These are phyloP conservation scores for Ctenopoma kingsleyae DNA, from an alignment of 2,797 vertebrate species.

Conservation along the genomic window DNA sequence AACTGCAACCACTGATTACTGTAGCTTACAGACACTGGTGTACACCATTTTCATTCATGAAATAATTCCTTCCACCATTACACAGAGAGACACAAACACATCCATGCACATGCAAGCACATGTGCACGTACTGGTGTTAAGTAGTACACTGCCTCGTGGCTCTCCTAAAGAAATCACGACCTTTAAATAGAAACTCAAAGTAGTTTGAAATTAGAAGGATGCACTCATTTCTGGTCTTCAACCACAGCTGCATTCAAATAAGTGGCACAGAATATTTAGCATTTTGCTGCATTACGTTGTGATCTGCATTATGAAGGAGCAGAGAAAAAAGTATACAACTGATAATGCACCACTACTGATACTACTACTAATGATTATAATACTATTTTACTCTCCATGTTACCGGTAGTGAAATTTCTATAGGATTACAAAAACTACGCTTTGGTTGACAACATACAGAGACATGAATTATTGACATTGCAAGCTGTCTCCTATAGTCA, in stretches of 20 bases:
- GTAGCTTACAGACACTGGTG: slow-evolving; percentile 54
- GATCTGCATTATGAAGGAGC: slow-evolving; percentile 27
- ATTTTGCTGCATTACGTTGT: slow-evolving; percentile 34
- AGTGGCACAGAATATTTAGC: slow-evolving; percentile 6
- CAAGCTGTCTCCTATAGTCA: slow-evolving; percentile 70
- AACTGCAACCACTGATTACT: slow-evolving; percentile 59
- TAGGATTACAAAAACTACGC: slow-evolving; percentile 28
- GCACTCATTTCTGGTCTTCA: slow-evolving; percentile 4
- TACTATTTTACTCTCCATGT: slow-evolving; percentile 13
- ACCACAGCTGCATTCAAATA: slow-evolving; percentile 19
- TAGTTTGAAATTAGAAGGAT: not conserved
- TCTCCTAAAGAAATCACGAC: slow-evolving; percentile 34
- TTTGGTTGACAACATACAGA: slow-evolving; percentile 54
- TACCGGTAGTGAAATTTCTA: slow-evolving; percentile 41
- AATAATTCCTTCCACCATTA: slow-evolving; percentile 31
- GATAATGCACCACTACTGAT: not conserved
- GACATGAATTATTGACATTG: slow-evolving; percentile 77
- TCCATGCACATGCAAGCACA: slow-evolving; percentile 26
- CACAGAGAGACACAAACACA: slow-evolving; percentile 18
- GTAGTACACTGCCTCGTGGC: slow-evolving; percentile 36
- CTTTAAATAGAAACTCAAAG: slow-evolving; percentile 36
- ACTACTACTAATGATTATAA: not conserved
- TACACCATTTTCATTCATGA: slow-evolving; percentile 67
- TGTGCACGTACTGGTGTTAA: slow-evolving; percentile 44
- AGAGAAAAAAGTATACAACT: slow-evolving; percentile 16